These are phyloP conservation scores for Drosophila fuyamai DNA, from an alignment of 1,140 invertebrate species.

Conservation along the genomic window DNA sequence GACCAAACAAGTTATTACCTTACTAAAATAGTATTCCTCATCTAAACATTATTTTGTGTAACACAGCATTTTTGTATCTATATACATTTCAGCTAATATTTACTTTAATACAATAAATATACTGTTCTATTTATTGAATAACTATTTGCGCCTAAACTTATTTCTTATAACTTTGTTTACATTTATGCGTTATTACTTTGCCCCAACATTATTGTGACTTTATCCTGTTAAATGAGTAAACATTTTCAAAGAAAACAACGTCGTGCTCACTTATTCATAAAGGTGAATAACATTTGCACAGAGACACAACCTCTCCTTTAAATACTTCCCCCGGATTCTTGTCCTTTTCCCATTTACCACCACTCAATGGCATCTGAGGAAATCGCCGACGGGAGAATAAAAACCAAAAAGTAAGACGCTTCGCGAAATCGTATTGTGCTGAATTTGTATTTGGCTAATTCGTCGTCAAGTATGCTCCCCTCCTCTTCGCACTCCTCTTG, in stretches of 20 bases:
- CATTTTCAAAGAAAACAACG: constrained; percentile 7
- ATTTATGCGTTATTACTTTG: not conserved
- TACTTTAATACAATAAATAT: not conserved
- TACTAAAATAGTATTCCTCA: too few relatives aligned
- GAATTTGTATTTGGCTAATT: constrained; percentile 58
- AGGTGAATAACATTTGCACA: constrained; percentile 55
- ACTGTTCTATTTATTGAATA: not conserved
- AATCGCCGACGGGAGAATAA: constrained; percentile 8
- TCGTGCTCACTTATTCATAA: not conserved
- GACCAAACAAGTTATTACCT: too few relatives aligned
- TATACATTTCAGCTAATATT: too few relatives aligned
- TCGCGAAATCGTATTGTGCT: constrained; percentile 40
- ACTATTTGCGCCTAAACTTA: too few relatives aligned
- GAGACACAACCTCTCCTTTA: constrained; percentile 3
- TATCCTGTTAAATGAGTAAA: constrained; percentile 12
- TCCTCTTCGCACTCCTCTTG: constrained; percentile 2
- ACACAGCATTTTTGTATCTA: too few relatives aligned
- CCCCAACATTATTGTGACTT: not conserved
- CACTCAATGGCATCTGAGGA: constrained; percentile 3
- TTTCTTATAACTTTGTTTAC: too few relatives aligned
- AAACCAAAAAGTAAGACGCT: constrained; percentile 16
- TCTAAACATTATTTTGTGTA: too few relatives aligned
- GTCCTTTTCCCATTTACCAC: not conserved
- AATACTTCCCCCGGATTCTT: not conserved
- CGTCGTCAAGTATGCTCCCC: constrained; percentile 25